Base-by-base conservation (phyloP, 2,888 invertebrate species). In the Hemicrepidius hirtus region DNA sequence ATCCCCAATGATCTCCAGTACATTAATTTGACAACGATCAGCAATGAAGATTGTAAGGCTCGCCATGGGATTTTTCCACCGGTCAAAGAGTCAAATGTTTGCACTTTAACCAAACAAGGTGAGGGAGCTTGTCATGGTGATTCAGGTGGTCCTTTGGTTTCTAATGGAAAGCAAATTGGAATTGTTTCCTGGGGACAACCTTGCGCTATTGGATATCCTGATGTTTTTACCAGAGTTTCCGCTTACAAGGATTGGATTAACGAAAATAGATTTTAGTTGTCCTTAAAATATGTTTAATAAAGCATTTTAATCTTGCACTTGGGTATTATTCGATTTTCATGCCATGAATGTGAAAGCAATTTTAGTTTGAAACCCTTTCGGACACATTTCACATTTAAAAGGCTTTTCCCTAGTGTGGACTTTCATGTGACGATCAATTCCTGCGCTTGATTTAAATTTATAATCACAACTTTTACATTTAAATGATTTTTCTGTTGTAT, bases 111-210 rank as follows among this genome's bases (percentile, higher is more conserved):
- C 32, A 88, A 86, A 78, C 80, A 82, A 50, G 91, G 91, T 0
- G 89, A 91, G 84, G 91, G 91, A 0, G 90, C 91, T 72, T 85
- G 81, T 2, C 84, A 89, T 87, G 89, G 89, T 74, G 90, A 90
- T 75, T 89, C 89, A 20, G 90, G 90, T 0, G 89, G 89, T 1
- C 89, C 89, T 0, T 80, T 89, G 16, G 87, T 88, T 7, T 86
- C 86, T 65, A 82, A 79, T 0, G 81, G 80, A 49, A 78, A 73
- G 1, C 81, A 88, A 3, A 87, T 88, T 0, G 90, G 90, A 21
- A 81, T 89, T 12, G 89, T 89, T 0, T 89, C 89, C 0, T 89
- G 89, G 89, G 89, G 88, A 3, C 84, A 86, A 82, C 88, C 89
- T 0, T 90, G 90, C 75, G 89, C 88, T 0, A 83, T 83, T 1